Percentiles rank a stretch among this genome's conserved stretches.
phyloP scores from a whole-genome alignment of 2,888 invertebrate species.

The Xiphydria camelus region DNA sequence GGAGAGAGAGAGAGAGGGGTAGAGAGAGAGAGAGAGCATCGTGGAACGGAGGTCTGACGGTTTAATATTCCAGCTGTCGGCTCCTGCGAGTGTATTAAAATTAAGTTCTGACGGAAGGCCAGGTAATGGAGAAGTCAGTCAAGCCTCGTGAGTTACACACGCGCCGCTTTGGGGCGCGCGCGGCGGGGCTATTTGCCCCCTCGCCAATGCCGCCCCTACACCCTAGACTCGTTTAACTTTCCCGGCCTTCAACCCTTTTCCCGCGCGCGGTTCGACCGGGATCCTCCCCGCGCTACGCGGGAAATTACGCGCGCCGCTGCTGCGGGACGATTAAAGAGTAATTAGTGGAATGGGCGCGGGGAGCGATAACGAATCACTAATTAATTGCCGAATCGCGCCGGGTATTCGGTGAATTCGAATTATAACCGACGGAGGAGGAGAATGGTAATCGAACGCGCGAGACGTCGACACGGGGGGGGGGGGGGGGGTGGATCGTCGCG shows the following conservation, averaged over 20 bases:
- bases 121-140: slow-evolving; percentile 50
- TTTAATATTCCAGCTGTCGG: slow-evolving; percentile 5
- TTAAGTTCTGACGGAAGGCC: slow-evolving; percentile 36
- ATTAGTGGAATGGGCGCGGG: neutral
- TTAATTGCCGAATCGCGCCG: too few species aligned
- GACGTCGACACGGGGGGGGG: too few species aligned
- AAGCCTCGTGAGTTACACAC: slow-evolving; percentile 42
- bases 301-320: neutral
- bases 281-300: too few species aligned
- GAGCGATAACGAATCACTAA: neutral
- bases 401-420: too few species aligned
- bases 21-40: slow-evolving; percentile 2
- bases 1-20: slow-evolving; percentile 16
- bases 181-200: slow-evolving; percentile 32
- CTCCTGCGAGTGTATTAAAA: slow-evolving; percentile 39
- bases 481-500: too few species aligned
- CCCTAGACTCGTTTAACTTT: slow-evolving; percentile 31
- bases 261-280: too few species aligned
- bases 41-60: neutral
- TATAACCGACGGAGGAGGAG: too few species aligned
- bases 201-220: too few species aligned
- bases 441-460: too few species aligned
- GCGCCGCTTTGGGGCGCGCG: slow-evolving; percentile 23
- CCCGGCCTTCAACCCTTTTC: neutral
- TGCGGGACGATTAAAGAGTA: neutral